These are phyloP conservation scores for Drosophila subsilvestris DNA, from an alignment of 2,888 invertebrate species.

Conservation along the genomic window DNA sequence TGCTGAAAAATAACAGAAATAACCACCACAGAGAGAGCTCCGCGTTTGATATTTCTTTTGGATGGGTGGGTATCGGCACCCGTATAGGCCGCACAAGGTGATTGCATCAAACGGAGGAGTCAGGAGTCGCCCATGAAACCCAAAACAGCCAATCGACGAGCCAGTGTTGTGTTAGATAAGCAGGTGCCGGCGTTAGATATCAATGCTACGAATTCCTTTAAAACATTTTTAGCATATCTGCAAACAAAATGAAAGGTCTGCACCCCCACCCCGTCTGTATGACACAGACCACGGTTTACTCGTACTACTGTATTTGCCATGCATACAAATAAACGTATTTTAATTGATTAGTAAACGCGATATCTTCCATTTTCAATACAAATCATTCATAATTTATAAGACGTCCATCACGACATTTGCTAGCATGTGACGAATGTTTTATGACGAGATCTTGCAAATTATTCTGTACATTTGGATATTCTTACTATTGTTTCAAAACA, in stretches of 20 bases:
- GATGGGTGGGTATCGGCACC: background rate
- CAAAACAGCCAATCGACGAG: background rate
- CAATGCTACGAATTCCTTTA: background rate
- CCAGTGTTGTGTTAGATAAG: background rate
- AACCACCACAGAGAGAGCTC: background rate
- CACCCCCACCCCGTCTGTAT: background rate
- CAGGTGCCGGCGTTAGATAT: slow-evolving; percentile 6
- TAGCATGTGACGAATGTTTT: background rate
- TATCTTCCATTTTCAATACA: background rate
- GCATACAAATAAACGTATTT: background rate
- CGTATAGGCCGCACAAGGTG: slow-evolving; percentile 3
- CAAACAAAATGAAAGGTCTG: background rate
- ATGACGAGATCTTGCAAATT: background rate
- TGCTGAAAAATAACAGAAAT: slow-evolving; percentile 17
- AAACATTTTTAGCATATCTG: slow-evolving; percentile 14
- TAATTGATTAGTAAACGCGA: background rate
- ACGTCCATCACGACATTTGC: no score
- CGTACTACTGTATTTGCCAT: background rate
- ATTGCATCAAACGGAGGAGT: slow-evolving; percentile 25
- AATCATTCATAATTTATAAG: no score
- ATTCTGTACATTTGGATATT: background rate
- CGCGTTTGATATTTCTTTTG: no score
- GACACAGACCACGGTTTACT: no score
- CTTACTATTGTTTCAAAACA: background rate
- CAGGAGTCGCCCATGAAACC: slow-evolving; percentile 25